Conservation (phyloP, 2,797 vertebrate species). For the Helostoma temminkii region DNA sequence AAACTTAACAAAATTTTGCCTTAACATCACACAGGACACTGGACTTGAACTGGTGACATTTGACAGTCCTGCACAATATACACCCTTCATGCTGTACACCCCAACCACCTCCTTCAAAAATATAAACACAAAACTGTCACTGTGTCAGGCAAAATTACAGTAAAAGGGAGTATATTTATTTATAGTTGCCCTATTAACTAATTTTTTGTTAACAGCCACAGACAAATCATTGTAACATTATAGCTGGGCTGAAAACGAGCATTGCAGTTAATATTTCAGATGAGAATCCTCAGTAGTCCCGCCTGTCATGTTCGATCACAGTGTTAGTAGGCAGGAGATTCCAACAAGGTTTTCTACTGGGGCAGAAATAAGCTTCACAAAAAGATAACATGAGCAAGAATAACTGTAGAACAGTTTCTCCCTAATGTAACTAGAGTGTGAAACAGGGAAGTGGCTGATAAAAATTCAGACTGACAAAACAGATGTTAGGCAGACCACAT, state of each 20-base stretch:
- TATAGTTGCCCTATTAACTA: neutral
- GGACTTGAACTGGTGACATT: no score
- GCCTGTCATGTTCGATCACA: conserved; percentile 58
- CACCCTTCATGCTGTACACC: no score
- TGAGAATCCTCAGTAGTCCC: conserved; percentile 30
- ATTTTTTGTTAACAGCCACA: neutral
- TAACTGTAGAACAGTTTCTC: conserved; percentile 46
- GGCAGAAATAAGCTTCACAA: conserved; percentile 46
- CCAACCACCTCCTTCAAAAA: no score
- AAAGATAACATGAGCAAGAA: conserved; percentile 46
- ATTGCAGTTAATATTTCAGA: conserved; percentile 48
- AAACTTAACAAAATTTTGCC: no score
- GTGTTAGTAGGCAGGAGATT: conserved; percentile 32
- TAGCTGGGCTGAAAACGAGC: conserved; percentile 23
- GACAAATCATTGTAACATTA: neutral
- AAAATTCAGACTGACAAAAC: conserved; percentile 39
- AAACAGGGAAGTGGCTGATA: conserved; percentile 41
- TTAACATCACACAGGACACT: no score
- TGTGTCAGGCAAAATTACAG: no score
- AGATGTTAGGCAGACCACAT: conserved; percentile 31
- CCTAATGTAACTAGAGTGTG: conserved; percentile 33
- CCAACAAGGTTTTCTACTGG: conserved; percentile 40
- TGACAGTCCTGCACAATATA: no score
- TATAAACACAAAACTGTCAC: neutral
- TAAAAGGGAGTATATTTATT: no score